These are phyloP conservation scores for Nymphalis c-album DNA, from an alignment of 2,888 invertebrate species.

Conservation along the genomic window DNA sequence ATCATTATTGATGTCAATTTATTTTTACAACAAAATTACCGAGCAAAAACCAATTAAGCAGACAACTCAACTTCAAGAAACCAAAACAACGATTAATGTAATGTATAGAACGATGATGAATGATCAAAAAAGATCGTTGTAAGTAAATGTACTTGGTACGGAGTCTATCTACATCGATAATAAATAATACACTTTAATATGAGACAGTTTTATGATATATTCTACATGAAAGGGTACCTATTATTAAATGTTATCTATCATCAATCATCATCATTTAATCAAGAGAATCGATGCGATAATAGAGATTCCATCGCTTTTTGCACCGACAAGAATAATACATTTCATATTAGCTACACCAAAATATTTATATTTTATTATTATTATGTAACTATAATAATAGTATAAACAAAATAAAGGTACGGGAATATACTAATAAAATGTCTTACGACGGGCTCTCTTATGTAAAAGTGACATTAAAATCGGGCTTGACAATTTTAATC, in stretches of 20 bases:
- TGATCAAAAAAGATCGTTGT: slow-evolving; percentile 18
- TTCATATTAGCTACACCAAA: no score
- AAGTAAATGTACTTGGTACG: slow-evolving; percentile 11
- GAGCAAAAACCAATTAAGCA: slow-evolving; percentile 15
- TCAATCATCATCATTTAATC: background rate
- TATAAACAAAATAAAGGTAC: no score
- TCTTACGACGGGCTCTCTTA: no score
- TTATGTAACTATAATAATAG: no score
- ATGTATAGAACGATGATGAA: slow-evolving; percentile 27
- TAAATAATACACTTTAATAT: slow-evolving; percentile 20
- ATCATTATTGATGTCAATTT: background rate
- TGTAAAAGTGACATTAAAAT: background rate
- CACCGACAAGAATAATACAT: no score
- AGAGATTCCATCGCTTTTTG: no score
- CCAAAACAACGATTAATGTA: slow-evolving; percentile 11
- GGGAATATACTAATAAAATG: no score
- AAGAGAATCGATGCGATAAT: no score
- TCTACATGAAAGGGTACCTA: background rate
- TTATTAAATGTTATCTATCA: background rate
- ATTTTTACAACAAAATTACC: slow-evolving; percentile 5
- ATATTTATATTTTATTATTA: no score
- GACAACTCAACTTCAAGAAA: slow-evolving; percentile 12
- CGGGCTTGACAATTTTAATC: background rate
- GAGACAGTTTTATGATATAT: slow-evolving; percentile 7
- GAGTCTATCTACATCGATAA: slow-evolving; percentile 10